Base-by-base conservation (phyloP, 2,888 invertebrate species). In the Xestobium rufovillosum region DNA sequence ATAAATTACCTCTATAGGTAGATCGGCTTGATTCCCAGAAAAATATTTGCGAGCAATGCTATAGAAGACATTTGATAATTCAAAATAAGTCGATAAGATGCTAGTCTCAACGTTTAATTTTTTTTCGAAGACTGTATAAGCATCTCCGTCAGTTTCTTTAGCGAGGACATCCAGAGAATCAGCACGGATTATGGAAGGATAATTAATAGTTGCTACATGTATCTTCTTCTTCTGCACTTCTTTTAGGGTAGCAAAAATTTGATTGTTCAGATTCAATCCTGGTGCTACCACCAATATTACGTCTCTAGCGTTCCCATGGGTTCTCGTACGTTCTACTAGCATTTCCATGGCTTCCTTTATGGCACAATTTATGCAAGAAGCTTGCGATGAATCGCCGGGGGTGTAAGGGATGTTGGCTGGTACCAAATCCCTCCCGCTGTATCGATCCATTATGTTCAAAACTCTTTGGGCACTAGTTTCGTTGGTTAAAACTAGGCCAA, bases 251-350 rank as follows among this genome's bases (percentile, higher is more conserved):
- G 64, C 57, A n/a, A 60, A 56, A 25, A 68, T 47, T 42, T 71
- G 65, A 3, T 60, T 55, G 15, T 60, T 63, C 4, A 61, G 52
- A 26, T 64, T 61, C 59, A 72, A 71, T 8, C 75, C 75, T 2
- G 74, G 71, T 1, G 73, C 72, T 23, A 76, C 68, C 2, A 75
- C 53, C 1, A 76, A 61, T 26, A 76, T 67, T 3, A 75, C 67
- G 27, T 72, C 71, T 40, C 66, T 69, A 0, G 73, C 73, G 2
- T 68, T 60, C 4, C 72, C 74, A 28, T 65, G 55, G 2, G 54
- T 48, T 31, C 51, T 56, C 0, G 60, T 57, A 3, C 67, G 56
- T 1, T 68, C 65, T 28, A 66, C 65, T 15, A 75, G 52, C 69
- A 75, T 70, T 47, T 68, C 52, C 39, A 61, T 52, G 3, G 63